A percentile compares a stretch with the other conserved stretches of the same genome.
Conservation (phyloP, 2,113 vertebrate genomes). For the Mastomys coucha region DNA sequence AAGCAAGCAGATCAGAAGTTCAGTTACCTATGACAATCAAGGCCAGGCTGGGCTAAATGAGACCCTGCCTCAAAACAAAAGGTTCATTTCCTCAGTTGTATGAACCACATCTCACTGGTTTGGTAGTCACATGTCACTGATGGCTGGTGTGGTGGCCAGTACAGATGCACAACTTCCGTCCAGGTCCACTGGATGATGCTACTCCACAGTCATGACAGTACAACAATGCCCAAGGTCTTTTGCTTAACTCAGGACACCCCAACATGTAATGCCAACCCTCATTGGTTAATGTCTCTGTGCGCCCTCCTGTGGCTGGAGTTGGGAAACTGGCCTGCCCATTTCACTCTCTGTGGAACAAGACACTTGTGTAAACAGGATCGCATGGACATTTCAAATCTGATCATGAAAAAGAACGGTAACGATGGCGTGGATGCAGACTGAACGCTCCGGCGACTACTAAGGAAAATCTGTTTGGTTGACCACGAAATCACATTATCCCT, state of each 20-base stretch:
- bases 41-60: background rate
- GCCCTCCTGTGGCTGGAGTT: conserved; percentile 70
- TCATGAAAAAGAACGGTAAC: background rate
- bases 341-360: background rate
- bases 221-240: background rate
- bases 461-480: background rate
- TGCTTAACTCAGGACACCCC: background rate
- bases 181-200: background rate
- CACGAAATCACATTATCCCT: background rate
- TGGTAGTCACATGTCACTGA: background rate
- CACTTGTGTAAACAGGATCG: background rate
- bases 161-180: background rate
- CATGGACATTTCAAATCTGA: conserved; percentile 14
- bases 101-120: background rate
- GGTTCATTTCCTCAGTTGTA: background rate
- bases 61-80: background rate
- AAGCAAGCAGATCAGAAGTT: background rate
- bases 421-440: background rate
- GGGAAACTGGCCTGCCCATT: background rate
- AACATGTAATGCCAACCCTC: background rate
- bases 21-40: background rate
- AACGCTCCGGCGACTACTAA: background rate
- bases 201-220: background rate
- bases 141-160: background rate
- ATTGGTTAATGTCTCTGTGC: conserved; percentile 51